phyloP scores from a whole-genome alignment of 2,888 invertebrate genomes.

The Neria commutata region DNA sequence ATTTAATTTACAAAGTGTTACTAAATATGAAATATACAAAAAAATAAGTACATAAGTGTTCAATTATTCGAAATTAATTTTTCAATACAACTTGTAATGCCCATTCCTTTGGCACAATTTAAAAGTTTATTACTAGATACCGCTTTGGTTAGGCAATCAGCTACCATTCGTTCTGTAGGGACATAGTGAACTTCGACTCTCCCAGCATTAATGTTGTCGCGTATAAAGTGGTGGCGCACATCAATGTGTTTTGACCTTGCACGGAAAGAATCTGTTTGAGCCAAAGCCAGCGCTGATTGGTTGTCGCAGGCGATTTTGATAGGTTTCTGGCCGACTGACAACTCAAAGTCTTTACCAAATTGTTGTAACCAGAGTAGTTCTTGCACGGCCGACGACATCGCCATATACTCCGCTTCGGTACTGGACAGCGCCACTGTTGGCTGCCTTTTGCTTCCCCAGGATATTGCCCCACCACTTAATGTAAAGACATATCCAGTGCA shows the following conservation, averaged over 20 bases:
- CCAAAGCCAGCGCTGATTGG: conserved; percentile 13
- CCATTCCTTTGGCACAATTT: background rate
- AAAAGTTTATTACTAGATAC: background rate
- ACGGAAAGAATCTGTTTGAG: conserved; percentile 15
- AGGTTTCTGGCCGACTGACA: background rate
- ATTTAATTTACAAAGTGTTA: background rate
- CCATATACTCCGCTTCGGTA: conserved; percentile 14
- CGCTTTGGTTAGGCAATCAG: conserved; percentile 7
- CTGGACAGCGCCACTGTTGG: conserved; percentile 9
- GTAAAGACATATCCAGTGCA: conserved; percentile 12
- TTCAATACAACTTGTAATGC: background rate
- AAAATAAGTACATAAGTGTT: background rate
- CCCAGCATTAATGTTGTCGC: conserved; percentile 2
- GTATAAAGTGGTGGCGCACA: conserved; percentile 14
- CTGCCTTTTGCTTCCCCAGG: conserved; percentile 10
- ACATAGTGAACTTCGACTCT: conserved; percentile 8
- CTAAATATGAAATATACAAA: background rate
- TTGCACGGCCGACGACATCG: conserved; percentile 10
- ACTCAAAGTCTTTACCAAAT: conserved; percentile 10
- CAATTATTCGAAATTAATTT: background rate
- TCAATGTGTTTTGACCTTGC: conserved; percentile 20
- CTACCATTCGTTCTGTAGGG: conserved; percentile 11
- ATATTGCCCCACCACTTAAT: conserved; percentile 2
- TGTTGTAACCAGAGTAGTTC: conserved; percentile 14
- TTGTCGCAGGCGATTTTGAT: conserved; percentile 22